Base-by-base conservation (phyloP, 2,888 invertebrate species). In the Mimachlamys varia region DNA sequence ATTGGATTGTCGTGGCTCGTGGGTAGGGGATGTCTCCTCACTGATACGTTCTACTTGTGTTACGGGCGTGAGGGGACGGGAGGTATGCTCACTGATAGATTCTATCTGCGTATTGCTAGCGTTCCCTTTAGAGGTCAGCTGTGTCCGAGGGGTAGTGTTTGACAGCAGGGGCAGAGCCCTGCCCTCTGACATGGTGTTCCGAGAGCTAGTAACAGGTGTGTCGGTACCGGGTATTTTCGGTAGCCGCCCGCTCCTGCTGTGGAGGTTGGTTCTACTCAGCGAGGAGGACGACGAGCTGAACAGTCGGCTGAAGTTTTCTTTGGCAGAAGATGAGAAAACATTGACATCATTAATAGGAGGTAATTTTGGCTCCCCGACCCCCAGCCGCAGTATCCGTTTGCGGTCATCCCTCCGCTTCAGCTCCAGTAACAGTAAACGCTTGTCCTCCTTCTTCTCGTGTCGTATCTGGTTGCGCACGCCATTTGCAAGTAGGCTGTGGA, bases 391-490 rank as follows among this genome's bases (percentile, higher is more conserved):
- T 62, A 95, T 94, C 15, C 94, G 93, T 44, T 94, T 93, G 33
- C 95, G 92, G 50, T 95, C 94, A 55, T 95, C 94, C 37, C 94
- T 90, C 88, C 93, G 93, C 89, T 94, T 94, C 49, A 91, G 90
- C 89, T 94, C 93, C 89, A 94, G 91, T 17, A 93, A 92, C 92
- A 95, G 94, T 88, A 92, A 93, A 49, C 94, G 92, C 90, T 92
- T 91, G 90, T 94, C 94, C 90, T 95, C 95, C 91, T 93, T 93
- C 22, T 94, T 92, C 87, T 94, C 95, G 50, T 94, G 93, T 90
- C 95, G 92, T 38, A 95, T 93, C 88, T 95, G 95, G 91, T 93
- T 94, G 88, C 94, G 91, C n/a, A 95, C 95, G 58, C 94, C 94
- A 44, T 93, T 92, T 53, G 94, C 90, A 15, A 94, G 90, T 15